A percentile compares a stretch with the other conserved stretches of the same genome.
Evolutionary conservation across 2,797 vertebrate genomes (phyloP).

Genomic region (Florisuga fusca): DNA sequence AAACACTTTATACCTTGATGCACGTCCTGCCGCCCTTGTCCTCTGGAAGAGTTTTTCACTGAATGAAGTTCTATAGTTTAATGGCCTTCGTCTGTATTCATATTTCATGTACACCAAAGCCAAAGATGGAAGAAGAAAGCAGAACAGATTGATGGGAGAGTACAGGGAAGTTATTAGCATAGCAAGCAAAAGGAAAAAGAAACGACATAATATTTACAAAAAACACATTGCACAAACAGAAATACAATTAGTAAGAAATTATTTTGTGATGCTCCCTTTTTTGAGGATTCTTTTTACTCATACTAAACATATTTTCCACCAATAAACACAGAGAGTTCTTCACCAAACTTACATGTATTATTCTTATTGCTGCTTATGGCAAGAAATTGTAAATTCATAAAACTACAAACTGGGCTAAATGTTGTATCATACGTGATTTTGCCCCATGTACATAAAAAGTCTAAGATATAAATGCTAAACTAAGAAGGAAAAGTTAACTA

Average conservation of each 20-base stretch:
- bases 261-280: background rate
- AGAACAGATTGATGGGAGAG: slow-evolving; percentile 70
- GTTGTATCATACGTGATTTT: background rate
- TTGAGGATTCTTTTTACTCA: background rate
- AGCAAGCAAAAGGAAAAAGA: slow-evolving; percentile 70
- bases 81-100: slow-evolving; percentile 88
- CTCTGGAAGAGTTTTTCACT: slow-evolving; percentile 94
- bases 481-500: background rate
- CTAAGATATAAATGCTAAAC: background rate
- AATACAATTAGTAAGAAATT: slow-evolving; percentile 6
- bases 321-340: background rate
- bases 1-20: slow-evolving; percentile 76
- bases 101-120: slow-evolving; percentile 74
- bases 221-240: slow-evolving; percentile 24
- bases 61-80: slow-evolving; percentile 92
- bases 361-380: background rate
- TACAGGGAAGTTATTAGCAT: slow-evolving; percentile 79
- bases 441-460: background rate
- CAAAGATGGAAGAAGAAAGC: slow-evolving; percentile 71
- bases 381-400: background rate
- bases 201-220: slow-evolving; percentile 61
- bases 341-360: background rate
- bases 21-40: slow-evolving; percentile 88
- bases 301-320: background rate
- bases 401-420: background rate